Base-by-base conservation (phyloP, 2,113 vertebrate species). In the Oreochromis aureus region DNA sequence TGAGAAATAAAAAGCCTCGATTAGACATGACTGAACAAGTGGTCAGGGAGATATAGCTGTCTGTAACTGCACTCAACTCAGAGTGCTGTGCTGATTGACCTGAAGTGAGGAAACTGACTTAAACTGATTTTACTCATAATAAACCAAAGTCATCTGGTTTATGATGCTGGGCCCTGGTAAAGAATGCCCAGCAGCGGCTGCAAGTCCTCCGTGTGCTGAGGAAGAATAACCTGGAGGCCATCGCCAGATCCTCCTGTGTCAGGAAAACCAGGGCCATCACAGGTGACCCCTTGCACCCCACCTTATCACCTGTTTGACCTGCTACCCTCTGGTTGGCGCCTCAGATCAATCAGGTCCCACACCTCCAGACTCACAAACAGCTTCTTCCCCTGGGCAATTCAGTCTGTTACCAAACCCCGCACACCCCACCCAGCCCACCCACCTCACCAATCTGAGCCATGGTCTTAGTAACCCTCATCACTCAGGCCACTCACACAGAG, bases 1-100 rank as follows among this genome's bases (percentile, higher is more conserved):
- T 84, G 10, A 81, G 61, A 93, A 88, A 91, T 41, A 61, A 18
- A 87, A 19, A 32, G 53, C 66, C 36, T 58, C 54, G n/a, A 91
- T 89, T 58, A 83, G 61, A 84, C 27, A 79, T 71, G 46, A 55
- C 36, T 79, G 7, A 58, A 22, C 22, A 12, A 27, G 22, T 63
- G 80, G 86, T 80, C 83, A 79, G 5, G 24, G 22, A 80, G 30
- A 48, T 46, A 7, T 18, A 48, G 44, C 44, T 30, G 71, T 30
- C 71, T 48, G 24, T 30, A 19, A 10, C 71, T 76, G 44, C 71
- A 76, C 24, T 7, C 22, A 24, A 10, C n/a, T 56, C 54, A 24
- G n/a, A 55, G 54, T 22, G n/a, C 48, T 24, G 2, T 2, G n/a
- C 36, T 71, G 66, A 71, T 6, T 79, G 76, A 79, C 18, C 48